Percentiles rank a stretch among this genome's conserved stretches.
These are phyloP conservation scores for Plodia interpunctella DNA, from an alignment of 1,140 invertebrate species.

Conservation along the genomic window DNA sequence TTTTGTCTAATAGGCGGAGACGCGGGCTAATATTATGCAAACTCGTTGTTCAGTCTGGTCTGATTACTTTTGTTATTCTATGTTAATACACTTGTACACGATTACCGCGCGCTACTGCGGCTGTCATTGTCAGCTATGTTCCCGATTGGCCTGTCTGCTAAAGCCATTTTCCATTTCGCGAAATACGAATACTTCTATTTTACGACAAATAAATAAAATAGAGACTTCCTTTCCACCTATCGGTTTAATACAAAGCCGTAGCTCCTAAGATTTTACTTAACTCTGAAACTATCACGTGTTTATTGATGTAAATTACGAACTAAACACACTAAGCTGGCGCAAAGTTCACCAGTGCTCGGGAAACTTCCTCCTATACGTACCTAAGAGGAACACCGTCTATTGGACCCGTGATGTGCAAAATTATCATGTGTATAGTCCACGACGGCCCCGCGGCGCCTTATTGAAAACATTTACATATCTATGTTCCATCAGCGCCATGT, in stretches of 20 bases:
- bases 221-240: too few relatives aligned
- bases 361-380: background rate
- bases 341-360: background rate
- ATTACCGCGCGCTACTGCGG: conserved; percentile 31
- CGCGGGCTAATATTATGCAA: conserved; percentile 47
- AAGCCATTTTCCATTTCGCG: background rate
- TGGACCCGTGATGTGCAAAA: conserved; percentile 14
- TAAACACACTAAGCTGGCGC: background rate
- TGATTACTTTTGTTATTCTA: conserved; percentile 71
- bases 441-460: conserved; percentile 31
- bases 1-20: conserved; percentile 23
- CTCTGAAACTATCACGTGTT: background rate
- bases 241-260: too few relatives aligned
- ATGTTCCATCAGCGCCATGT: conserved; percentile 30
- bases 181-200: too few relatives aligned
- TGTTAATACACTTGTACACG: conserved; percentile 62
- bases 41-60: conserved; percentile 31
- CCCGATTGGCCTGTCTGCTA: background rate
- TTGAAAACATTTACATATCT: conserved; percentile 66
- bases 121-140: conserved; percentile 15
- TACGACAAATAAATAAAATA: too few relatives aligned
- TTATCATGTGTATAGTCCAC: conserved; percentile 34
- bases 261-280: background rate
- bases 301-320: conserved; percentile 6
- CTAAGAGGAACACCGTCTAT: background rate